Conservation (phyloP, 2,113 vertebrate species). For the Puntigrus tetrazona region DNA sequence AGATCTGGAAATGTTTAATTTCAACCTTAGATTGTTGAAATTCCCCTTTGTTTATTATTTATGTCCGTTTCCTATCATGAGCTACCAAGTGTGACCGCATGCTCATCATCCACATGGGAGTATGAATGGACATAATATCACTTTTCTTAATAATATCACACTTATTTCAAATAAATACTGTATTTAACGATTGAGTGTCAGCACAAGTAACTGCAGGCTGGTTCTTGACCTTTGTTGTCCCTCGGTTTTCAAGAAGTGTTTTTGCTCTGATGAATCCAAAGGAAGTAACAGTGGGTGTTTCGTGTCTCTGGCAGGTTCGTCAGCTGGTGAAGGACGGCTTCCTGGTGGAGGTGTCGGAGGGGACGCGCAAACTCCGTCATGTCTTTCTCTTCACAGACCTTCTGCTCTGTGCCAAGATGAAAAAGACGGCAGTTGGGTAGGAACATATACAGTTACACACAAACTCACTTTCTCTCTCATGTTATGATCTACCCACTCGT, state of each 20-base stretch:
- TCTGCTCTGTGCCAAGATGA: conserved; percentile 96
- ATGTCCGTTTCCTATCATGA: too few relatives aligned
- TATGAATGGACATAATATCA: not conserved
- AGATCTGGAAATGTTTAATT: too few relatives aligned
- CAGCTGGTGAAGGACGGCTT: conserved; percentile 98
- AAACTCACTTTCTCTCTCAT: conserved; percentile 1
- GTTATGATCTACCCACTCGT: not conserved
- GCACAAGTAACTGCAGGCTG: not conserved
- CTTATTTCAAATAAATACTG: not conserved
- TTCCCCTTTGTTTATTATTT: too few relatives aligned
- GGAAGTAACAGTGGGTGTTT: conserved; percentile 24
- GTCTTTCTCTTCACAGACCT: conserved; percentile 98
- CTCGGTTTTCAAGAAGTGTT: not conserved
- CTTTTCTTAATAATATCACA: not conserved
- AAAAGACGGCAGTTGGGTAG: conserved; percentile 92
- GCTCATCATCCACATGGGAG: too few relatives aligned
- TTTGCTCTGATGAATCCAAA: not conserved
- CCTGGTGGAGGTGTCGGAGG: conserved; percentile 94
- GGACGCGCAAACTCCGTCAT: conserved; percentile 94
- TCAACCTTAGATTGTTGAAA: too few relatives aligned
- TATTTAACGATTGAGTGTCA: not conserved
- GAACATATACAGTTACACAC: conserved; percentile 46
- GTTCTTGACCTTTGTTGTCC: not conserved
- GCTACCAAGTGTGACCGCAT: too few relatives aligned
- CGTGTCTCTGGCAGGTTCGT: conserved; percentile 77